Percentiles rank a stretch among this genome's conserved stretches.
Conservation (phyloP, 1,140 invertebrate species). For the Aporrectodea caliginosa region DNA sequence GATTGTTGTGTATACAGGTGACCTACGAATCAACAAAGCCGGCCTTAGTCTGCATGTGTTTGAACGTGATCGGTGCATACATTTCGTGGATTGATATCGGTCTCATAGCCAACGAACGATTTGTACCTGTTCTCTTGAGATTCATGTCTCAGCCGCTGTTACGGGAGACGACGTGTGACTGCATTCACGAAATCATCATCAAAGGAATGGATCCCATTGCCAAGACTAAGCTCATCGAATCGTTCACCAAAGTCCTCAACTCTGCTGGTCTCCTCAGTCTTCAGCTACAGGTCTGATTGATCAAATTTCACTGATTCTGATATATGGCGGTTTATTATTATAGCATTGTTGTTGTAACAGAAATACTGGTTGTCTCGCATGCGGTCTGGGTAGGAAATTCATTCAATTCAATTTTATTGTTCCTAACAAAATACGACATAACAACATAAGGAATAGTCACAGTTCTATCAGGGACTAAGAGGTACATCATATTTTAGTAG, state of each 20-base stretch:
- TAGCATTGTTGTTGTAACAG: too few relatives aligned
- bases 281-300: not conserved
- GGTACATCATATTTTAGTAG: too few relatives aligned
- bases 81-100: conserved; percentile 64
- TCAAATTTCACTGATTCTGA: too few relatives aligned
- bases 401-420: too few relatives aligned
- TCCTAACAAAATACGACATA: too few relatives aligned
- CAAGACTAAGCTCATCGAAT: conserved; percentile 61
- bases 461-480: too few relatives aligned
- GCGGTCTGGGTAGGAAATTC: too few relatives aligned
- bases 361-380: too few relatives aligned
- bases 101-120: conserved; percentile 61
- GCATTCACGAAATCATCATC: conserved; percentile 60
- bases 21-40: conserved; percentile 54
- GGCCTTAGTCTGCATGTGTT: conserved; percentile 56
- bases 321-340: too few relatives aligned
- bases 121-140: conserved; percentile 59
- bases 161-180: conserved; percentile 60
- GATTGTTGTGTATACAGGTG: conserved; percentile 46
- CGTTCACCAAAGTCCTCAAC: conserved; percentile 58
- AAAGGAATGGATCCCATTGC: conserved; percentile 64
- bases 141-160: conserved; percentile 51
- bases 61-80: conserved; percentile 62
- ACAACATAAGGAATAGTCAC: too few relatives aligned
- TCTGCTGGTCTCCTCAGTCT: conserved; percentile 50